Evolutionary conservation across 2,113 vertebrate genomes (phyloP).

Genomic region (Dermatemys mawii): DNA sequence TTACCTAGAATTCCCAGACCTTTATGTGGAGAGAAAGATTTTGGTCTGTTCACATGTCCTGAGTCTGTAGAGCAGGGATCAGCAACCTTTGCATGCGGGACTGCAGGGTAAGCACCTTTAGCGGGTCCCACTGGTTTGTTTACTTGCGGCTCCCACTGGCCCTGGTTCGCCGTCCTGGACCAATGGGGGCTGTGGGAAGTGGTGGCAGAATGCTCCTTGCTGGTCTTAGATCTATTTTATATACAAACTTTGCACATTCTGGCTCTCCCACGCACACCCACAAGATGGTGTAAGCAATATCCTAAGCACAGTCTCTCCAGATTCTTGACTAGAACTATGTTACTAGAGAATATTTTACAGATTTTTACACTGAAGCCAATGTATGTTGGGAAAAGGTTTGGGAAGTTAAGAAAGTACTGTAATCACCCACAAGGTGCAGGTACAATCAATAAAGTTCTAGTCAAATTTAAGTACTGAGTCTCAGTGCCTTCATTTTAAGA

Average conservation of each 20-base stretch:
- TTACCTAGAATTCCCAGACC: too few species aligned
- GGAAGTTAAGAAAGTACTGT: background rate
- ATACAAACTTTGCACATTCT: fast-evolving
- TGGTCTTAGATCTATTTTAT: too few species aligned
- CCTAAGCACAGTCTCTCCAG: fast-evolving
- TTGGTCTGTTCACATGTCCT: too few species aligned
- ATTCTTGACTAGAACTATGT: background rate
- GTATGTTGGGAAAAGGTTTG: background rate
- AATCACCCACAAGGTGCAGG: background rate
- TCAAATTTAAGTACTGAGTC: background rate
- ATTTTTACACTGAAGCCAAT: background rate
- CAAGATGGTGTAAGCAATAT: background rate
- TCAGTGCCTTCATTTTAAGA: background rate
- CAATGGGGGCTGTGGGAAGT: too few species aligned
- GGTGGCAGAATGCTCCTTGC: too few species aligned
- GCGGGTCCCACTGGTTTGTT: too few species aligned
- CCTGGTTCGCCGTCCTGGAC: too few species aligned
- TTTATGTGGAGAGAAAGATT: too few species aligned
- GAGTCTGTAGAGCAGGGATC: too few species aligned
- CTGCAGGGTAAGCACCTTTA: too few species aligned
- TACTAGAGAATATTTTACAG: background rate
- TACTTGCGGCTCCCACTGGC: too few species aligned
- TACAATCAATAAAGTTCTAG: background rate
- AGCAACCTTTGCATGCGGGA: too few species aligned
- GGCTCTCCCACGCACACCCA: background rate